phyloP scores from a whole-genome alignment of 2,797 vertebrate genomes.

The Notolabrus celidotus region DNA sequence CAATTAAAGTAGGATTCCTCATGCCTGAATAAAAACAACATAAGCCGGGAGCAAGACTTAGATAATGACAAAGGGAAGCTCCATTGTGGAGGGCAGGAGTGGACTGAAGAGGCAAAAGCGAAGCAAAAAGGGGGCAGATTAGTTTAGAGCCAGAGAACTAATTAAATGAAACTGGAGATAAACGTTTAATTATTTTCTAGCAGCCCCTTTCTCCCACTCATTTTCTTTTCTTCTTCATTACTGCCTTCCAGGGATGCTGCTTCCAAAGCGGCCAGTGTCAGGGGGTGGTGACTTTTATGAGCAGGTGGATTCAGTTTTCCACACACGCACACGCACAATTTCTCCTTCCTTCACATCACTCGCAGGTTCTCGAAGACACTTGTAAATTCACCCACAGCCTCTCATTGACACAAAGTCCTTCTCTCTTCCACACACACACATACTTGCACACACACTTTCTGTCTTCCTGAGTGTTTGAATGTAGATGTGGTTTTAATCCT shows the following conservation, averaged over 20 bases:
- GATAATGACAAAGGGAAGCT: conserved; percentile 53
- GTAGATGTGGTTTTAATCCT: conserved; percentile 65
- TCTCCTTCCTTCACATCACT: neutral
- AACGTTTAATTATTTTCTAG: conserved; percentile 77
- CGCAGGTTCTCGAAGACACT: conserved; percentile 13
- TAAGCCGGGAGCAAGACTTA: conserved; percentile 41
- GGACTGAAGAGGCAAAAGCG: conserved; percentile 70
- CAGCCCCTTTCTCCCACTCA: conserved; percentile 47
- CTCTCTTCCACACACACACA: neutral
- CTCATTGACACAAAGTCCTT: conserved; percentile 2
- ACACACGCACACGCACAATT: conserved; percentile 1
- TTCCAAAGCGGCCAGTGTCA: conserved; percentile 29
- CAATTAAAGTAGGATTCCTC: conserved; percentile 40
- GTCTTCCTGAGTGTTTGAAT: conserved; percentile 42
- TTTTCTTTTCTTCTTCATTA: conserved; percentile 60
- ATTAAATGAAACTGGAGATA: conserved; percentile 80
- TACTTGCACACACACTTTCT: neutral
- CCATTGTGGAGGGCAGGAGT: conserved; percentile 56
- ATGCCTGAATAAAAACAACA: conserved; percentile 50
- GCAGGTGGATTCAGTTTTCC: neutral
- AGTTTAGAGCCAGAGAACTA: conserved; percentile 74
- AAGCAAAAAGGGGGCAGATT: conserved; percentile 76
- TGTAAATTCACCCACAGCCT: conserved; percentile 16
- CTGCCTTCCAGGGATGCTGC: neutral
- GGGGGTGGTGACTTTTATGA: conserved; percentile 37